Evolutionary conservation across 1,140 invertebrate genomes (phyloP), one percentile per base, ranked within the genome.

Genomic region (Halesus radiatus): DNA sequence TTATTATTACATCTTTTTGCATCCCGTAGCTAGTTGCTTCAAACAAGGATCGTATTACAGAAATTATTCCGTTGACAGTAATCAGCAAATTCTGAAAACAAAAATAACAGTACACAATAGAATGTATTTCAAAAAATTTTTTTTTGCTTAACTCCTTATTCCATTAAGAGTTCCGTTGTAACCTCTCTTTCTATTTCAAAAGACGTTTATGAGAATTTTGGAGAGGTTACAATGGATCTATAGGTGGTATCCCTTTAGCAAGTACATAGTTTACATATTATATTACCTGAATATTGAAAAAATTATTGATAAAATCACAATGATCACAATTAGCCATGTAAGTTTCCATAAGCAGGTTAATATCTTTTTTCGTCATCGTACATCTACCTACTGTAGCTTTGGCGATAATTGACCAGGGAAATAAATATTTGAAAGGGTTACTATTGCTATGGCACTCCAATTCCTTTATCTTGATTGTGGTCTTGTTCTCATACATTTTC

Each of bases 41-140:
- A 73, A 60, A 72, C 20, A 73, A 18, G 5, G 77, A 72, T 73
- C 53, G 58, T 18, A 79, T 26, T 56, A 79, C 70, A 18, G 77
- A 79, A 16, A 79, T 58, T 2, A 79, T 79, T 8, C 77, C 23
- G 72, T 79, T 79, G 5, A 79, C 53, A 60, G 77, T 79, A 20
- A 72, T 73, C 53, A 79, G 62, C 8, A 79, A 50, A 54, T 79
- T 79, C 66, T 79, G 32, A 60, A 79, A 79, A 60, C 15, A 20
- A 73, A n/a, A 23, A 77, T 50, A 15, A 66, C 22, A 18, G 10
- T 32, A 29, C 26, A 29, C 10, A 45, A 45, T 45, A 45, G 0
- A 8, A 45, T 13, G 37, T 13, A 45, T 45, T 13, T 32, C 4
- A 6, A 3, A 32, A 32, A 32, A 32, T 32, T 6, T 0, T 32